Conservation (phyloP, 2,888 invertebrate species). For the Leptinotarsa juncta region DNA sequence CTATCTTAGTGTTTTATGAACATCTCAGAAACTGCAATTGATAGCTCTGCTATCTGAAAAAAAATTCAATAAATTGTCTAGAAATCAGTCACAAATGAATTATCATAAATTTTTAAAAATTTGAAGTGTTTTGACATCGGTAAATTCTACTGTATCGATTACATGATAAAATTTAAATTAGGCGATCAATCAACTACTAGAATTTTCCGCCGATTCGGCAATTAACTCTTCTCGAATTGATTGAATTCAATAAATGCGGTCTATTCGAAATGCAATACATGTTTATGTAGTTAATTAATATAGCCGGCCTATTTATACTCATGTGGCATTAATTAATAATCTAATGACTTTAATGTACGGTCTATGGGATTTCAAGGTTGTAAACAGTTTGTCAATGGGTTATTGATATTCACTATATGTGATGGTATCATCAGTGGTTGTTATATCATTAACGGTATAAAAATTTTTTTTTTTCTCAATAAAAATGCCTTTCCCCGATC, state of each 20-base stretch:
- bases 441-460: neutral
- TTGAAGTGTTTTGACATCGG: neutral
- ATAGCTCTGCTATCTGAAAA: no score
- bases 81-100: no score
- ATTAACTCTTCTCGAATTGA: constrained; percentile 6
- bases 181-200: neutral
- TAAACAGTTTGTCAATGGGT: neutral
- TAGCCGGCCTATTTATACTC: neutral
- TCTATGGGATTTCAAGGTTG: constrained; percentile 2
- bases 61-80: no score
- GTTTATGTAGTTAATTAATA: constrained; percentile 5
- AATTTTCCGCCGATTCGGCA: neutral
- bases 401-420: neutral
- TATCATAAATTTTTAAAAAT: neutral
- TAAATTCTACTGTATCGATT: neutral
- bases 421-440: neutral
- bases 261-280: constrained; percentile 4
- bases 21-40: no score
- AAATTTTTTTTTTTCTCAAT: no score
- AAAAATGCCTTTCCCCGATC: no score
- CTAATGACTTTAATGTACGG: neutral
- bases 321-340: constrained; percentile 8
- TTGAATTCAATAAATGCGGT: constrained; percentile 12
- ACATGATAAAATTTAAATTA: neutral
- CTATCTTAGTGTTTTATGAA: no score